These are phyloP conservation scores for Pipistrellus pipistrellus DNA, from an alignment of 2,797 vertebrate genomes.

Conservation along the genomic window DNA sequence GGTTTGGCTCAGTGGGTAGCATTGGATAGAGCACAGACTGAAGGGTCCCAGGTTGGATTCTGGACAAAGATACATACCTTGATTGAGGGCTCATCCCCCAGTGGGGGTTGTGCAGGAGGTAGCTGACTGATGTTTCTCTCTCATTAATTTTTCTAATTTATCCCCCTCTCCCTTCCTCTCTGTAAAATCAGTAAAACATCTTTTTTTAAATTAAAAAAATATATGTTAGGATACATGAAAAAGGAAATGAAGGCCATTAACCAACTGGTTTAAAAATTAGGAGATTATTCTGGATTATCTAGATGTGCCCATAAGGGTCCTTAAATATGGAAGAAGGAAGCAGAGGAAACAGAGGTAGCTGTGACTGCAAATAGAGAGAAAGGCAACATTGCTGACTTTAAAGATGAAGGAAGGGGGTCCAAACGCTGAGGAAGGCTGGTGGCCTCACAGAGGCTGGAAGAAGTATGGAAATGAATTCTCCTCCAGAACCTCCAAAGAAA, in stretches of 20 bases:
- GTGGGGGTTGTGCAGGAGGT: too few relatives aligned
- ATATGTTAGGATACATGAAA: background rate
- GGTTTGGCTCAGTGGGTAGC: too few relatives aligned
- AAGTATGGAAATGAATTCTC: background rate
- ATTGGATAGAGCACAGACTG: too few relatives aligned
- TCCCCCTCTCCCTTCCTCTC: too few relatives aligned
- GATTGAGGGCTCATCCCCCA: too few relatives aligned
- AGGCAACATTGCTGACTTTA: background rate
- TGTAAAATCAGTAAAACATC: too few relatives aligned
- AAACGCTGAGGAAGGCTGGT: background rate
- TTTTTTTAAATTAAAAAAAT: too few relatives aligned
- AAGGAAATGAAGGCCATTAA: background rate
- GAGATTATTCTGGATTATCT: background rate
- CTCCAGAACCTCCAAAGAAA: background rate
- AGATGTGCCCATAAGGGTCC: background rate
- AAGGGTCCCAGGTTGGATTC: too few relatives aligned
- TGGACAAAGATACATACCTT: too few relatives aligned
- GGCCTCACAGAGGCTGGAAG: background rate
- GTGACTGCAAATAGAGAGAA: background rate
- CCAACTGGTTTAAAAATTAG: background rate
- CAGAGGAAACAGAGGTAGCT: background rate
- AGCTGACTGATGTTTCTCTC: too few relatives aligned
- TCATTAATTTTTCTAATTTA: too few relatives aligned
- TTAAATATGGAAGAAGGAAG: background rate
- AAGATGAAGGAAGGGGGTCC: background rate